Evolutionary conservation across 2,797 vertebrate species (phyloP), one percentile per base, ranked within the genome.

Genomic region (Sebastolobus alascanus): DNA sequence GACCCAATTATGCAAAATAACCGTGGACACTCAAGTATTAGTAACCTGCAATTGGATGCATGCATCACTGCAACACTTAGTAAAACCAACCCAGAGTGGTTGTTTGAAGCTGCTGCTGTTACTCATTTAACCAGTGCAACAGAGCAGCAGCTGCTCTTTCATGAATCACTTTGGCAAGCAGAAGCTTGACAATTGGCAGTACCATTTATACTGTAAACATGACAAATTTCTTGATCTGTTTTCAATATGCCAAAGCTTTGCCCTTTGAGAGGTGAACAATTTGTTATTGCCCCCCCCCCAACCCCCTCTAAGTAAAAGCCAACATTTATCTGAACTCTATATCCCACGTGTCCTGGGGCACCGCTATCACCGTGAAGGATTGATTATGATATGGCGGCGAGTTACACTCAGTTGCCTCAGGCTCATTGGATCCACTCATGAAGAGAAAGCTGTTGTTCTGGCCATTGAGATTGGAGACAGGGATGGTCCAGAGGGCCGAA

Each of bases 221-320:
- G 82, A 86, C 75, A 84, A 72, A 90, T 85, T 88, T 84, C 84
- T 61, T 87, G 77, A 91, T 90, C 85, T 82, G 79, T 86, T 90
- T 92, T 89, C 87, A 88, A 89, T 88, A 90, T 78, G 82, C 77
- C 76, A 83, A 81, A 82, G 82, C 68, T 55, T 55, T 80, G 75
- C 85, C 84, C 80, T 89, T 88, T 88, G 73, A 86, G 68, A 77
- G 75, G 71, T 75, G 37, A 77, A 68, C 71, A 64, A 75, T 91
- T 83, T 81, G 69, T 86, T 77, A 60, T 70, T 69, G 66, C 68
- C 40, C 13, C 9, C 59, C 59, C 29, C 25, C 68, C 50, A 18
- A 52, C 20, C 20, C 50, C 72, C 6, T 13, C 65, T 64, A 66
- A 89, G 76, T 77, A 82, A 77, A 78, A 87, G 66, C 69, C 77